phyloP scores from a whole-genome alignment of 2,888 invertebrate genomes.

The Deroplatys truncata region DNA sequence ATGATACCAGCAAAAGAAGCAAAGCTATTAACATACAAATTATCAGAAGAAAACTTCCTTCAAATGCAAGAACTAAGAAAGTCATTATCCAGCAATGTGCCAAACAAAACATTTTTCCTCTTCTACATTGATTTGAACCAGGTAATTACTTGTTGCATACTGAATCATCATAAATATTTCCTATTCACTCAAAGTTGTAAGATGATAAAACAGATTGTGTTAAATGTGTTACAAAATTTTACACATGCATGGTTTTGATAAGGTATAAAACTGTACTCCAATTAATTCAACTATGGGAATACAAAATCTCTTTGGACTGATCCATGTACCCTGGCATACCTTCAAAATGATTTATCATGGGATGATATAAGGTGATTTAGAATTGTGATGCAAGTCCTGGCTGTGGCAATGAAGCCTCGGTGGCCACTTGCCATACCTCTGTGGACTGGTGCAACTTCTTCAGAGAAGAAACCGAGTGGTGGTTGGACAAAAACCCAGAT shows the following conservation, averaged over 20 bases:
- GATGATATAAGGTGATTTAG: too few species aligned
- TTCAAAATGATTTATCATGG: too few species aligned
- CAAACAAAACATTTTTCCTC: slow-evolving; percentile 75
- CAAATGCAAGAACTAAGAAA: slow-evolving; percentile 71
- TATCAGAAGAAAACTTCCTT: slow-evolving; percentile 73
- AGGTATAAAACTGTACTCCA: too few species aligned
- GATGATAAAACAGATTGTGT: background rate
- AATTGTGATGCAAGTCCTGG: too few species aligned
- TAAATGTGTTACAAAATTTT: background rate
- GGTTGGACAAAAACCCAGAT: too few species aligned
- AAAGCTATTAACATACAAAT: slow-evolving; percentile 78
- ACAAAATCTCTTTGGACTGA: too few species aligned
- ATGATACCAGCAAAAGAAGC: slow-evolving; percentile 94
- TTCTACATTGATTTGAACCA: slow-evolving; percentile 69
- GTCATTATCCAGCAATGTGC: slow-evolving; percentile 61
- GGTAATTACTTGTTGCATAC: slow-evolving; percentile 38
- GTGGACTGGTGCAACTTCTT: too few species aligned
- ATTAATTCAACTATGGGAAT: too few species aligned
- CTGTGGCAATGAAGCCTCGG: too few species aligned
- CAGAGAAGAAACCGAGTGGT: too few species aligned
- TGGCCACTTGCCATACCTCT: too few species aligned
- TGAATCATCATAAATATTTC: background rate
- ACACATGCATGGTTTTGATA: background rate
- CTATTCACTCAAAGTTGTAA: background rate
- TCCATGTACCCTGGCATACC: too few species aligned